Percentiles rank a stretch among this genome's conserved stretches.
phyloP scores from a whole-genome alignment of 2,797 vertebrate genomes.

The Epinephelus malabaricus region DNA sequence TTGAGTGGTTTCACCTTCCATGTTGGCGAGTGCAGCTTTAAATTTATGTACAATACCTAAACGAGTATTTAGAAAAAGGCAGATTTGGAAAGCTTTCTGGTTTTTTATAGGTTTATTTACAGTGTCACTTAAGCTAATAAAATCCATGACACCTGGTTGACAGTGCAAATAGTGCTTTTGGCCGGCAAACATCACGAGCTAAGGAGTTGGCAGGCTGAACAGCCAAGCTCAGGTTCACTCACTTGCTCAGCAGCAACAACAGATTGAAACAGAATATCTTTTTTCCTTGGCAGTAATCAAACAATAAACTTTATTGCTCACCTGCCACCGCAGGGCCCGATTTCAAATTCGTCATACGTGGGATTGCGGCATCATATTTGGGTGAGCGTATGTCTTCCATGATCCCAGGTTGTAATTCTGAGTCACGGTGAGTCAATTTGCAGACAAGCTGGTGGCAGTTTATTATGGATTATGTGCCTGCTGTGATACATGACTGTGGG shows the following conservation, averaged over 20 bases:
- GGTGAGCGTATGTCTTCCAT: not conserved
- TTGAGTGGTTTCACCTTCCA: constrained; percentile 38
- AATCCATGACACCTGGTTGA: constrained; percentile 50
- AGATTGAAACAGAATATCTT: constrained; percentile 26
- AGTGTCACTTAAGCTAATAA: constrained; percentile 53
- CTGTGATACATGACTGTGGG: constrained; percentile 26
- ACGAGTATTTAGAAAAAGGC: not conserved
- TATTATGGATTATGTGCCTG: constrained; percentile 40
- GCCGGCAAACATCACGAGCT: constrained; percentile 30
- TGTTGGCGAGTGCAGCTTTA: constrained; percentile 10
- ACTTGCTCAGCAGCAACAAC: constrained; percentile 8
- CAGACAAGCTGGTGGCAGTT: constrained; percentile 34
- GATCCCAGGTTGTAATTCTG: constrained; percentile 20
- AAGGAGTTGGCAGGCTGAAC: constrained; percentile 36
- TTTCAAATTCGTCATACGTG: not conserved
- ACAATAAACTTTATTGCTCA: constrained; percentile 10
- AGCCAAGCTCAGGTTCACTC: constrained; percentile 16
- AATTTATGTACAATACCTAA: constrained; percentile 20
- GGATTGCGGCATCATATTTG: not conserved
- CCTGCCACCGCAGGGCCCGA: not conserved
- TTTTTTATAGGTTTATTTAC: constrained; percentile 21
- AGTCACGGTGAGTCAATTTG: constrained; percentile 34
- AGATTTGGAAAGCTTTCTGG: not conserved
- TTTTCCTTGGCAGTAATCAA: constrained; percentile 33
- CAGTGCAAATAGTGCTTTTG: constrained; percentile 42